Percentiles rank a stretch among this genome's conserved stretches.
Evolutionary conservation across 2,888 invertebrate genomes (phyloP).

Genomic region (Noctua fimbriata): DNA sequence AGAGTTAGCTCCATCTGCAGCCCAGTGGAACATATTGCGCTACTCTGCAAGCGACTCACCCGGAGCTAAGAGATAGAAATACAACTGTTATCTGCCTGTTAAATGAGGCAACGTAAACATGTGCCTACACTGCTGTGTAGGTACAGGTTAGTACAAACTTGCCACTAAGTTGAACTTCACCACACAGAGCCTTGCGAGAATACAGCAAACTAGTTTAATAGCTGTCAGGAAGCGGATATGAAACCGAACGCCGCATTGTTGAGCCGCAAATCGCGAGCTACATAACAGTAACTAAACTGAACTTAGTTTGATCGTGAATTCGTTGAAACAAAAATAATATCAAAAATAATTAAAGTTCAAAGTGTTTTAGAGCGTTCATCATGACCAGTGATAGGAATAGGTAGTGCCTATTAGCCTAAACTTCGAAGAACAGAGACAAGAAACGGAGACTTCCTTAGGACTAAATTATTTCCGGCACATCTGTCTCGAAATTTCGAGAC

Average conservation of each 20-base stretch:
- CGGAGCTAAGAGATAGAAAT: neutral
- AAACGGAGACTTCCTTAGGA: too few relatives aligned
- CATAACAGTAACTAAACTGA: neutral
- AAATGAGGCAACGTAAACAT: neutral
- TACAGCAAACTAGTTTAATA: slow-evolving; percentile 17
- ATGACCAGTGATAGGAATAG: too few relatives aligned
- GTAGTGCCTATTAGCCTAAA: too few relatives aligned
- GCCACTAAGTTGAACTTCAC: slow-evolving; percentile 24
- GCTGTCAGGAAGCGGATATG: slow-evolving; percentile 22
- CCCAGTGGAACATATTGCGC: neutral
- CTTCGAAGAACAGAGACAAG: too few relatives aligned
- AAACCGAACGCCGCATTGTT: slow-evolving; percentile 13
- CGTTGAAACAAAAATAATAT: neutral
- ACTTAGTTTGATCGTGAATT: slow-evolving; percentile 9
- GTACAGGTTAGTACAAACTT: slow-evolving; percentile 8
- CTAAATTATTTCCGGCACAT: too few relatives aligned
- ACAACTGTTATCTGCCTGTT: neutral
- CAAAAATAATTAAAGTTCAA: neutral
- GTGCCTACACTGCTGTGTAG: neutral
- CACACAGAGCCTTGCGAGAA: slow-evolving; percentile 17
- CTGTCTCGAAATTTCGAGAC: too few relatives aligned
- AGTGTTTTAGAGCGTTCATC: neutral
- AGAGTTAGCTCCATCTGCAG: neutral
- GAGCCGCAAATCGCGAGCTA: neutral
- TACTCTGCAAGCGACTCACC: neutral